Evolutionary conservation across 2,113 vertebrate genomes (phyloP), one percentile per base, ranked within the genome.

Genomic region (Pluvialis apricaria): DNA sequence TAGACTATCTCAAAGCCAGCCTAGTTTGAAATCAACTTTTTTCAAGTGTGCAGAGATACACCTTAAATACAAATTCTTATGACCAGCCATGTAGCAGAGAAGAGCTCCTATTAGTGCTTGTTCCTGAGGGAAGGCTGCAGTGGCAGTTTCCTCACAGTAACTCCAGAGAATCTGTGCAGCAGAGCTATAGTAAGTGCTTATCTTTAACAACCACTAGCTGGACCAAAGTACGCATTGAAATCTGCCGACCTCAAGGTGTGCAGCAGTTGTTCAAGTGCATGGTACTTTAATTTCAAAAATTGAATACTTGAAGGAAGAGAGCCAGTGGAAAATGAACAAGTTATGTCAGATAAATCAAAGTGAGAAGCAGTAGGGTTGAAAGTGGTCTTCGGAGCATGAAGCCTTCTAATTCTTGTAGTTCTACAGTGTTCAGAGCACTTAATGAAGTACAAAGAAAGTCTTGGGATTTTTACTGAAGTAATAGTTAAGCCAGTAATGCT

Each of bases 41-140:
- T 66, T 71, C 31, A 49, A n/a, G 22, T 24, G 10, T 70, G 28
- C 34, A 66, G 26, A 66, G 54, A 9, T n/a, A 40, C 52, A 15
- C 12, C 32, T 62, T 86, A 58, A 24, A 36, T 38, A 32, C 22
- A 60, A 28, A 34, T 64, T 71, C 6, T 51, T 79, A 3, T 2
- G 6, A 38, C 4, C n/a, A 60, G 17, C 10, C 14, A 10, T 7
- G 13, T 64, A 16, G 29, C 25, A 45, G n/a, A 60, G 71, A 71
- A 62, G 29, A 80, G 10, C 45, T 12, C 5, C 32, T 78, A 0
- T 24, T 21, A 6, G 28, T 26, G 32, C 5, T 45, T 1, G 0
- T 38, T 60, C 26, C 26, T 47, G 69, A 51, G 34, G 49, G 69
- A 57, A 73, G 34, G 6, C 24, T 47, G 64, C 36, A 58, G 49